Conservation (phyloP, 2,888 invertebrate species). For the Drosophila koepferae region DNA sequence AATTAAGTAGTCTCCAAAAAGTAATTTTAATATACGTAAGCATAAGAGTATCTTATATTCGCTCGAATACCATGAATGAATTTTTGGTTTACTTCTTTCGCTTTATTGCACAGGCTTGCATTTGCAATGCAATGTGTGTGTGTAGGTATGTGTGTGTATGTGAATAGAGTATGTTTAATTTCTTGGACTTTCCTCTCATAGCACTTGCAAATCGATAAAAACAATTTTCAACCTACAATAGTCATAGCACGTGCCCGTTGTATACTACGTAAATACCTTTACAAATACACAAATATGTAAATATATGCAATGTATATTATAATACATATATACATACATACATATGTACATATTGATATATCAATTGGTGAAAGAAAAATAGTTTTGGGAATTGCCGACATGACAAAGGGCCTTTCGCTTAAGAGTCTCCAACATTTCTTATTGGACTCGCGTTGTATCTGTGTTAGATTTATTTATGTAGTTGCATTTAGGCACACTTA, state of each 20-base stretch:
- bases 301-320: not conserved
- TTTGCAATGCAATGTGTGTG: constrained; percentile 2
- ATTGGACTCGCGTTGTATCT: not conserved
- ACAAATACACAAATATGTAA: not conserved
- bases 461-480: not conserved
- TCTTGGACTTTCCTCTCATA: constrained; percentile 15
- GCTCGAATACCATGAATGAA: not conserved
- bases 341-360: constrained; percentile 4
- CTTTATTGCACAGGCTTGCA: constrained; percentile 5
- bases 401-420: not conserved
- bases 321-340: not conserved
- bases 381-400: constrained; percentile 1
- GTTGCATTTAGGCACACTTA: constrained; percentile 65
- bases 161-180: constrained; percentile 7
- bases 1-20: not conserved
- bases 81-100: constrained; percentile 2
- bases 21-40: not conserved
- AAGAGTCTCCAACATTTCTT: no score
- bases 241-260: constrained; percentile 11
- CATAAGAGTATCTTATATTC: constrained; percentile 6
- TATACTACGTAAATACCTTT: constrained; percentile 1
- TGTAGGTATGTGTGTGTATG: not conserved
- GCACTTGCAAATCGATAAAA: constrained; percentile 25
- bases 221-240: constrained; percentile 15
- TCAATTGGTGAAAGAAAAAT: constrained; percentile 1